phyloP scores from a whole-genome alignment of 2,888 invertebrate genomes.

The Hirtodrosophila alboralis region DNA sequence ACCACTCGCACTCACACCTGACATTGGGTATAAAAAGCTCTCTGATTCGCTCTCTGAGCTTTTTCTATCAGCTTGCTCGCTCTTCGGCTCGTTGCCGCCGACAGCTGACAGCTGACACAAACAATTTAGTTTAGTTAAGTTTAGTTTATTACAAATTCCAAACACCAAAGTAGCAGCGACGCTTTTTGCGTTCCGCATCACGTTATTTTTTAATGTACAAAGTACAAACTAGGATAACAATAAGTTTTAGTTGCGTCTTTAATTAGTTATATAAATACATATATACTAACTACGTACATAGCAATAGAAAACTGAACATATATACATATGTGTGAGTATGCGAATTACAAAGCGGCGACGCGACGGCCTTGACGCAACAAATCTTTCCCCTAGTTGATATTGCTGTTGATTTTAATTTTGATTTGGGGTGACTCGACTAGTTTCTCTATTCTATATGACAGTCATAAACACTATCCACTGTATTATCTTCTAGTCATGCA shows the following conservation, averaged over 20 bases:
- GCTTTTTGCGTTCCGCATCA: constrained; percentile 15
- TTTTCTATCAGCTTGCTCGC: constrained; percentile 1
- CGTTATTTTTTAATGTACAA: constrained; percentile 19
- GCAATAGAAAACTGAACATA: not conserved
- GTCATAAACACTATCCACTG: too few species aligned
- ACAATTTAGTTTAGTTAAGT: constrained; percentile 24
- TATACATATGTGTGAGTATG: not conserved
- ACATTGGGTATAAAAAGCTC: constrained; percentile 10
- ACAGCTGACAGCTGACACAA: constrained; percentile 36
- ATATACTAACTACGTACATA: too few species aligned
- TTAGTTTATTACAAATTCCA: constrained; percentile 36
- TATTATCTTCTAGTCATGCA: not conserved
- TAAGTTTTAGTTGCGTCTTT: constrained; percentile 26
- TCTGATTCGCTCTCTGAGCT: constrained; percentile 6
- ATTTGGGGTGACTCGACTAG: too few species aligned
- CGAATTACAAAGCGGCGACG: not conserved
- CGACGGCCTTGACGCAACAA: constrained; percentile 1
- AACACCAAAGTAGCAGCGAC: constrained; percentile 16
- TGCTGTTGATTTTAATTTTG: too few species aligned
- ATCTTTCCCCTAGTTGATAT: too few species aligned
- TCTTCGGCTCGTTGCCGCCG: too few species aligned
- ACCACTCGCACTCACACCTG: not conserved
- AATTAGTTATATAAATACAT: constrained; percentile 4
- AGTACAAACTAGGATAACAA: constrained; percentile 36
- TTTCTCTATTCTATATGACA: too few species aligned